Percentiles rank a stretch among this genome's conserved stretches.
These are phyloP conservation scores for Probosciger aterrimus DNA, from an alignment of 2,113 vertebrate genomes.

Conservation along the genomic window DNA sequence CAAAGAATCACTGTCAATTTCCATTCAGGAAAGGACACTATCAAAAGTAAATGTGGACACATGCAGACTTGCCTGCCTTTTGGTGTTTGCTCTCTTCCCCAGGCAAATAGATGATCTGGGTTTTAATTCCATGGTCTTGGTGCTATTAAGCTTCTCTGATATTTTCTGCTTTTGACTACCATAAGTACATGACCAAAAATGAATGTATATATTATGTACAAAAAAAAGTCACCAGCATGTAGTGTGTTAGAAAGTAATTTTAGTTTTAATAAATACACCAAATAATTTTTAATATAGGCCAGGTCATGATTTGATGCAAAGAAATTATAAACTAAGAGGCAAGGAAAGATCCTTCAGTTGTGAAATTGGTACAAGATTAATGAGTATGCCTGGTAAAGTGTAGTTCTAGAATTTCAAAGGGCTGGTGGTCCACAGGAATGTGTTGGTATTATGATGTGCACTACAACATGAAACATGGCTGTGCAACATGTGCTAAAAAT, in stretches of 20 bases:
- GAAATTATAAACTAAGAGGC: neutral
- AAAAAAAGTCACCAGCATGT: neutral
- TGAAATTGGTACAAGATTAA: neutral
- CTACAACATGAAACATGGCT: neutral
- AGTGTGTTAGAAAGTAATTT: neutral
- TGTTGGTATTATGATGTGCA: neutral
- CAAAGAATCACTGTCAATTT: neutral
- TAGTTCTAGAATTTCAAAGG: neutral
- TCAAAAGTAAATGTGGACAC: neutral
- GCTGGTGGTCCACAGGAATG: neutral
- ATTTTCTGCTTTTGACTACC: neutral
- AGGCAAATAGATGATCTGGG: neutral
- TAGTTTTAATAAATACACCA: neutral
- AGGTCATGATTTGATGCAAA: neutral
- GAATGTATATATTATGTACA: neutral
- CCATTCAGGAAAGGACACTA: neutral
- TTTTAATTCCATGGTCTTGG: neutral
- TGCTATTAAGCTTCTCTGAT: neutral
- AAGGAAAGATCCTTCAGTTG: neutral
- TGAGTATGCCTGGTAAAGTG: neutral
- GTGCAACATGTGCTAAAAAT: neutral
- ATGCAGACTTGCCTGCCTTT: neutral
- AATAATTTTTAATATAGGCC: neutral
- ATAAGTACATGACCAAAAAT: neutral
- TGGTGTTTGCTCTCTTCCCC: neutral